Conservation (phyloP, 2,888 invertebrate species). For the Antitype chi region DNA sequence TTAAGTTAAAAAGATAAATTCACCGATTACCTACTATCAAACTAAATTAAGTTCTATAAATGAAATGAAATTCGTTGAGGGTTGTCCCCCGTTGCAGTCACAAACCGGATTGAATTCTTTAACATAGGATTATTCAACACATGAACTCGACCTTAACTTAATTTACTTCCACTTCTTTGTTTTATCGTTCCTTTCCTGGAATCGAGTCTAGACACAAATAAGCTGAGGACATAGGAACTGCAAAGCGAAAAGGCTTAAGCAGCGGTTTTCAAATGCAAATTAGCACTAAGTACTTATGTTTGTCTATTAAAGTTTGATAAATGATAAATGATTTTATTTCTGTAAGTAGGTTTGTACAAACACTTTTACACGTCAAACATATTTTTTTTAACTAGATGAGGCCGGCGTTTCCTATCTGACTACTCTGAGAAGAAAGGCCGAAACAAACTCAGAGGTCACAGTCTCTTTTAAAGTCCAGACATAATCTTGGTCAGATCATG, state of each 20-base stretch:
- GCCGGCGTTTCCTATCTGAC: too few relatives aligned
- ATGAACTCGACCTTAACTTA: background rate
- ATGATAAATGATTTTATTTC: too few relatives aligned
- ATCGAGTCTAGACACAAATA: slow-evolving; percentile 36
- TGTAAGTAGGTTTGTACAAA: too few relatives aligned
- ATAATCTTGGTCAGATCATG: too few relatives aligned
- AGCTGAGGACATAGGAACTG: background rate
- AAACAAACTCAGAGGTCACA: too few relatives aligned
- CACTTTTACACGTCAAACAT: too few relatives aligned
- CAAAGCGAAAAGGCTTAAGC: background rate
- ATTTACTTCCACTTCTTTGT: slow-evolving; percentile 1
- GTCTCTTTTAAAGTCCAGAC: too few relatives aligned
- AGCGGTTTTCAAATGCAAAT: background rate
- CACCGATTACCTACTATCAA: background rate
- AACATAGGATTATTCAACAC: background rate
- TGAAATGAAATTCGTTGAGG: background rate
- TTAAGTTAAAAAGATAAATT: background rate
- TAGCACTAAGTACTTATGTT: too few relatives aligned
- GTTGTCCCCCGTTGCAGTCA: background rate
- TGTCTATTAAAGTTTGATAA: too few relatives aligned
- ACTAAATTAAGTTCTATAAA: background rate
- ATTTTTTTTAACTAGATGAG: too few relatives aligned
- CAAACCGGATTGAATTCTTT: background rate
- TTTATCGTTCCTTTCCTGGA: slow-evolving; percentile 32
- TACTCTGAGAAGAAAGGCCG: too few relatives aligned